Conservation (phyloP, 1,140 invertebrate species). For the Brachionus paranguensis region DNA sequence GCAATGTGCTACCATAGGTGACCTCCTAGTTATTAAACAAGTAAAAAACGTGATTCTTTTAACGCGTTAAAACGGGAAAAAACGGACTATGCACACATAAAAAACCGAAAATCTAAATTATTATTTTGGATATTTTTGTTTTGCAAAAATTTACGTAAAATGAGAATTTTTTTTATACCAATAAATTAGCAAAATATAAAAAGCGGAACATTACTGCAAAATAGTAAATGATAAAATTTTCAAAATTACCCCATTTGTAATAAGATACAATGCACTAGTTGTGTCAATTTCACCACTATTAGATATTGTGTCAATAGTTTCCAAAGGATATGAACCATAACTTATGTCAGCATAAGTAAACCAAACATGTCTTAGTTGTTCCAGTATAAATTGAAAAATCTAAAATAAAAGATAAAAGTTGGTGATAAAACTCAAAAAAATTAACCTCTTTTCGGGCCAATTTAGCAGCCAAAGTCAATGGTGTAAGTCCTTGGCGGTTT, state of each 20-base stretch:
- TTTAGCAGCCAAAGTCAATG: slow-evolving; percentile 85
- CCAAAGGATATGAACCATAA: slow-evolving; percentile 91
- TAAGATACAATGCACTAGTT: slow-evolving; percentile 84
- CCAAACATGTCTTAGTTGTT: slow-evolving; percentile 86
- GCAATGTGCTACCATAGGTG: too few relatives aligned
- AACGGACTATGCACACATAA: too few relatives aligned
- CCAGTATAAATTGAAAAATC: slow-evolving; percentile 90
- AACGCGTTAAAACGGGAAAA: too few relatives aligned
- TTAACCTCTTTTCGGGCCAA: slow-evolving; percentile 73
- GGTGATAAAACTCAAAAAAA: too few relatives aligned
- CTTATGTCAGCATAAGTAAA: slow-evolving; percentile 80
- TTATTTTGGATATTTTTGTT: too few relatives aligned
- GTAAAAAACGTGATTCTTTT: too few relatives aligned
- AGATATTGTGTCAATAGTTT: slow-evolving; percentile 84
- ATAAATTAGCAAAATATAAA: too few relatives aligned
- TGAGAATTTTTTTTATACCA: too few relatives aligned
- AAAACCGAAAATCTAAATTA: too few relatives aligned
- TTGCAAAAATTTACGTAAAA: too few relatives aligned
- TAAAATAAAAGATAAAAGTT: slow-evolving; percentile 42
- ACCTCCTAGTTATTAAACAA: too few relatives aligned
- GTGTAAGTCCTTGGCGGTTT: slow-evolving; percentile 81
- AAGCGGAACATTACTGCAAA: too few relatives aligned
- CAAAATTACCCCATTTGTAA: slow-evolving; percentile 78
- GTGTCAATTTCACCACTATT: slow-evolving; percentile 83
- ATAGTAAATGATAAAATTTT: not conserved